Evolutionary conservation across 2,888 invertebrate species (phyloP), one percentile per base, ranked within the genome.

Genomic region (Agriopis marginaria): DNA sequence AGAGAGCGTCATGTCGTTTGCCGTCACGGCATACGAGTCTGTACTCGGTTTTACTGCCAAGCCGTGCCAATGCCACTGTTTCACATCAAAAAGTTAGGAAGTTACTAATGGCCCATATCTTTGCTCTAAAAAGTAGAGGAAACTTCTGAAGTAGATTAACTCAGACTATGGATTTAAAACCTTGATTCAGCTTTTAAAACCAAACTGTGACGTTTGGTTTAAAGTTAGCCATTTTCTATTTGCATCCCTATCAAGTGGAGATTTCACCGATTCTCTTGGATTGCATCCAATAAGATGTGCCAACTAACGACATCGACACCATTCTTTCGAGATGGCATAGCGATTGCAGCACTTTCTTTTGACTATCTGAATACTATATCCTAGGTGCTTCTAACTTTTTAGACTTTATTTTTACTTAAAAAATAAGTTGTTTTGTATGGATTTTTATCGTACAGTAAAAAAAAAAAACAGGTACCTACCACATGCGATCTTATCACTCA

Each of bases 211-310:
- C 44, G 17, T 44, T 23, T 23, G n/a, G 44, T 58, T 23, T 45
- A 58, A 58, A 58, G 32, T 12, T 7, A n/a, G 14, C 9, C 10
- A 50, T 49, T 32, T 60, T 42, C 45, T 47, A 54, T 56, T 62
- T 45, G 67, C 63, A 53, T 58, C 23, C 1, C 40, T 23, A 51
- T 63, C 32, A 45, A 50, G 58, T 59, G 51, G 11, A 62, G 59
- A 56, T 42, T 59, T 63, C 45, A 0, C 47, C 32, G 47, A 58
- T 62, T 58, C 14, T 62, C 51, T 63, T 63, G 68, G 58, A 68
- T 53, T 47, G 51, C 55, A 53, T 58, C 63, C 68, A 68, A 63
- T 58, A 51, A 59, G 55, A 56, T 14, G 54, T 58, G 51, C 63
- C 51, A 58, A 58, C 45, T 53, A 63, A 68, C 51, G 53, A 17